A percentile compares a stretch with the other conserved stretches of the same genome.
These are phyloP conservation scores for Copidosoma aretas DNA, from an alignment of 2,888 invertebrate genomes.

Conservation along the genomic window DNA sequence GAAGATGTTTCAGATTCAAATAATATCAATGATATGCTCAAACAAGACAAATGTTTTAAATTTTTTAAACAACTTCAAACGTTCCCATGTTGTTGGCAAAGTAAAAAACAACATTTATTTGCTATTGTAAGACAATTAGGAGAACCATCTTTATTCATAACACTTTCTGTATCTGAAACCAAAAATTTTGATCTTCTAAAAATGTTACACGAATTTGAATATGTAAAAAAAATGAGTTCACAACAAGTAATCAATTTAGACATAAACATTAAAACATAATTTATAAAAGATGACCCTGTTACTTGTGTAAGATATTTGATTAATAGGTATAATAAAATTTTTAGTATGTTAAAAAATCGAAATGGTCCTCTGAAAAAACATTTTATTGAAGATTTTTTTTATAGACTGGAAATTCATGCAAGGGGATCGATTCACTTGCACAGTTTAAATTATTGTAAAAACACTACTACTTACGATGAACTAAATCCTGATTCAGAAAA, in stretches of 20 bases:
- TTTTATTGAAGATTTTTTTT: conserved; percentile 30
- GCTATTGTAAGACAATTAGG: conserved; percentile 32
- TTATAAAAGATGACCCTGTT: conserved; percentile 16
- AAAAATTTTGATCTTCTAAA: conserved; percentile 35
- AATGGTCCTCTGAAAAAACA: conserved; percentile 29
- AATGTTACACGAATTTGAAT: conserved; percentile 30
- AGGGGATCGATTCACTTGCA: conserved; percentile 40
- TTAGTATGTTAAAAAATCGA: conserved; percentile 13
- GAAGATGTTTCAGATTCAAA: not conserved
- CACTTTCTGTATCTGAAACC: conserved; percentile 25
- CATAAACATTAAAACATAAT: not conserved
- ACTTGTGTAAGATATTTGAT: conserved; percentile 11
- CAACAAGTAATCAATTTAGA: conserved; percentile 18
- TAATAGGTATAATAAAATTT: conserved; percentile 18
- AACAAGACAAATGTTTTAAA: conserved; percentile 28
- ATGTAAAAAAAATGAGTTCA: conserved; percentile 21
- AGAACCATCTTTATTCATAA: conserved; percentile 28
- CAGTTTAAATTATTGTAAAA: conserved; percentile 35
- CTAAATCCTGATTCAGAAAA: conserved; percentile 20
- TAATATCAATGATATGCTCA: conserved; percentile 4
- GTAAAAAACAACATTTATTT: conserved; percentile 27
- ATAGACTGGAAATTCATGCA: conserved; percentile 41
- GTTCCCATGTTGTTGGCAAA: conserved; percentile 29
- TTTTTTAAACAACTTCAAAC: conserved; percentile 28
- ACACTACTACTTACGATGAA: conserved; percentile 34